Percentiles rank a stretch among this genome's conserved stretches.
These are phyloP conservation scores for Coelopa frigida DNA, from an alignment of 1,140 invertebrate genomes.

Conservation along the genomic window DNA sequence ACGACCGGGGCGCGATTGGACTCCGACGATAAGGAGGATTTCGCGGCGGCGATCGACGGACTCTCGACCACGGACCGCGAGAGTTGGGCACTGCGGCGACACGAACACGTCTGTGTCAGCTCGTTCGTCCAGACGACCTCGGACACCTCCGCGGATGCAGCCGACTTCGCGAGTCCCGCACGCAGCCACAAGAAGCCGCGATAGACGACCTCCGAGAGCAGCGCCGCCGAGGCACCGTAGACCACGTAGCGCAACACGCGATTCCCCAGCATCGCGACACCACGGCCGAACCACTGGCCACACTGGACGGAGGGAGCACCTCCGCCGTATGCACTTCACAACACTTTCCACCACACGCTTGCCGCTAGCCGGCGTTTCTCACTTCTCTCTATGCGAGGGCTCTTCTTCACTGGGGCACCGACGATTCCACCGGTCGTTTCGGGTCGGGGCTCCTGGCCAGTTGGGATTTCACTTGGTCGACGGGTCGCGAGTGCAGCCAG, in stretches of 20 bases:
- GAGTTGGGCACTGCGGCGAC: not conserved
- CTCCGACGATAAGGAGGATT: conserved; percentile 1
- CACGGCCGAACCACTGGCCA: no score
- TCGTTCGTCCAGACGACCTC: conserved; percentile 17
- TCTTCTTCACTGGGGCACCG: no score
- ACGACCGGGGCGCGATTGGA: not conserved
- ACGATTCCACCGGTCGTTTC: no score
- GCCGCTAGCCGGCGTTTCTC: no score
- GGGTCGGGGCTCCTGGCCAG: no score
- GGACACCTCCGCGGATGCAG: conserved; percentile 2
- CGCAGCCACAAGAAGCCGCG: conserved; percentile 8
- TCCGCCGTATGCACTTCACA: no score
- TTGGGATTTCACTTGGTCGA: no score
- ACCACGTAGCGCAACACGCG: conserved; percentile 10
- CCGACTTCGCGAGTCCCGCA: not conserved
- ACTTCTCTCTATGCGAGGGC: no score
- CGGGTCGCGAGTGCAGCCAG: no score
- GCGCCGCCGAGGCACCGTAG: conserved; percentile 6
- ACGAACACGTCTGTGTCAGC: conserved; percentile 11
- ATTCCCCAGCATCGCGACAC: conserved; percentile 10
- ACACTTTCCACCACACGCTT: no score
- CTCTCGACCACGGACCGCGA: not conserved
- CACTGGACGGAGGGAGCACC: no score
- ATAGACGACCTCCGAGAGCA: conserved; percentile 11
- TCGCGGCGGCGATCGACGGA: not conserved